Conservation (phyloP, 2,888 invertebrate species). For the Azorinus chamasolen region DNA sequence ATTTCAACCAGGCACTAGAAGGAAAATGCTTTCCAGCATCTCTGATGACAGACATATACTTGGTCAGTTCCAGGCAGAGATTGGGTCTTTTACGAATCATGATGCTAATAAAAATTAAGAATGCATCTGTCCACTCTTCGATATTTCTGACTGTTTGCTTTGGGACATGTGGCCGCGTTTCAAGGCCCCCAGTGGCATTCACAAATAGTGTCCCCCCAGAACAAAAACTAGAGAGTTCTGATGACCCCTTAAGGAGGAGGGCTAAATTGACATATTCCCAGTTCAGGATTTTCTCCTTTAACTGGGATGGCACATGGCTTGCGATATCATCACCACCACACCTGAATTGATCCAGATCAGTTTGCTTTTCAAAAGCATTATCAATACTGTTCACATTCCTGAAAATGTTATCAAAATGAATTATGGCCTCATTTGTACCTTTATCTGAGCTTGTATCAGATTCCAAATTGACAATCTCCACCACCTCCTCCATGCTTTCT, state of each 20-base stretch:
- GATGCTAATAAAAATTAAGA: constrained; percentile 31
- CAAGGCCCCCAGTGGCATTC: constrained; percentile 11
- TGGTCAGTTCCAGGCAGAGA: constrained; percentile 23
- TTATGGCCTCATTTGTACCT: no score
- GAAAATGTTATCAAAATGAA: no score
- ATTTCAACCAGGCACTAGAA: constrained; percentile 33
- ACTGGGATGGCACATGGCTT: constrained; percentile 17
- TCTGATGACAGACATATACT: constrained; percentile 40
- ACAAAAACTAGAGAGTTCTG: no score
- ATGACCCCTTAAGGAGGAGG: constrained; percentile 26
- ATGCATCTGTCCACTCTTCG: constrained; percentile 51
- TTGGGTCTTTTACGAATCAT: constrained; percentile 8
- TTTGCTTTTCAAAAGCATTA: no score
- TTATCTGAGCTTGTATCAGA: background rate
- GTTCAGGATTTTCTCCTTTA: constrained; percentile 18
- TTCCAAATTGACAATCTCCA: background rate
- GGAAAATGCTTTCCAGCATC: constrained; percentile 23
- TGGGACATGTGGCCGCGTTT: constrained; percentile 22
- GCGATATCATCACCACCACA: constrained; percentile 23
- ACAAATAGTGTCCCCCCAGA: constrained; percentile 13
- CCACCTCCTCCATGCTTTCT: no score
- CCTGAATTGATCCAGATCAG: background rate
- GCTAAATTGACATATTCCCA: constrained; percentile 41
- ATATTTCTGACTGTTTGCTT: constrained; percentile 29
- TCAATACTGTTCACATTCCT: no score